Evolutionary conservation across 2,113 vertebrate genomes (phyloP).

Genomic region (Mesoclemmys tuberculata): DNA sequence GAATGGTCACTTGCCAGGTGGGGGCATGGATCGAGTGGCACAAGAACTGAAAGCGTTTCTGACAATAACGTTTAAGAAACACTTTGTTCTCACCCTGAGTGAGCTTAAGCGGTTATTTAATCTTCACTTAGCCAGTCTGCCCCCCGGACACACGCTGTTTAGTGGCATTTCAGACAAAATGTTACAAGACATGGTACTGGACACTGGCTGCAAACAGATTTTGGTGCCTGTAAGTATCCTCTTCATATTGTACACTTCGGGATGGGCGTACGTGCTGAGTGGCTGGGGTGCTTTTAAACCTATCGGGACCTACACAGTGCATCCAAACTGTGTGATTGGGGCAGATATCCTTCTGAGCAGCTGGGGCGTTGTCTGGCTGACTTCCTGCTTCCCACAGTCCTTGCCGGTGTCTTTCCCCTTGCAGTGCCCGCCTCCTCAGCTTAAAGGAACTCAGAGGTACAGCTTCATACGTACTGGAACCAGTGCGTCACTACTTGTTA

Average conservation of each 20-base stretch:
- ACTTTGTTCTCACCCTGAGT: conserved; percentile 93
- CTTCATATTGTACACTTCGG: not conserved
- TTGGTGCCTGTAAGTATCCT: conserved; percentile 95
- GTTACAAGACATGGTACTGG: conserved; percentile 93
- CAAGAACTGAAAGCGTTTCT: conserved; percentile 93
- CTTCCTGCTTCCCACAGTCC: not conserved
- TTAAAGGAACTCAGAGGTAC: not conserved
- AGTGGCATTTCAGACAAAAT: conserved; percentile 93
- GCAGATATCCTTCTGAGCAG: not conserved
- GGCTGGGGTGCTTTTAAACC: not conserved
- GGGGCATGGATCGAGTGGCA: conserved; percentile 69
- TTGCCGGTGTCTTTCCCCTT: not conserved
- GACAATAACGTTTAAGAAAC: conserved; percentile 88
- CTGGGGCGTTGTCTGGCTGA: not conserved
- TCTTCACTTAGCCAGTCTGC: conserved; percentile 93
- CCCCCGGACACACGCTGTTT: conserved; percentile 87
- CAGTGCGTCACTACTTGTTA: not conserved
- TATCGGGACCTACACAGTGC: not conserved
- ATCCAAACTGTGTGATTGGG: not conserved
- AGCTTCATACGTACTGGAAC: rapidly evolving
- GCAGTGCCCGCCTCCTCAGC: not conserved
- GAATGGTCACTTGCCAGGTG: conserved; percentile 77
- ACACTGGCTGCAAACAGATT: conserved; percentile 93
- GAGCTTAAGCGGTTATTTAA: conserved; percentile 97
- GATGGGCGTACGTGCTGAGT: not conserved